Conservation (phyloP, 2,797 vertebrate genomes). For the Megalops cyprinoides region DNA sequence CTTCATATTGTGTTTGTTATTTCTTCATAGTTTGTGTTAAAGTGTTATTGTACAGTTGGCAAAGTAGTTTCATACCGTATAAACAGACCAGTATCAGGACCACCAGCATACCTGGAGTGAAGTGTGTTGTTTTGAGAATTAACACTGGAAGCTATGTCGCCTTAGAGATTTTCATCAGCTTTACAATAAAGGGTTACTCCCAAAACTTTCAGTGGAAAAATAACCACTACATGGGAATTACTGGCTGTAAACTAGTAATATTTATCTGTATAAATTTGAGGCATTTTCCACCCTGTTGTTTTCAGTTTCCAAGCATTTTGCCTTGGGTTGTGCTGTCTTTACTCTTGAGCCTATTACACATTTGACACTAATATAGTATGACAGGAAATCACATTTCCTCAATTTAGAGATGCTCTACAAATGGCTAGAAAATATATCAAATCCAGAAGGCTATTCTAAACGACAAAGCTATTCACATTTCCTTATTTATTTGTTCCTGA, state of each 20-base stretch:
- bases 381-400: conserved; percentile 57
- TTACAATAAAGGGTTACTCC: neutral
- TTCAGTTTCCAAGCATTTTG: conserved; percentile 36
- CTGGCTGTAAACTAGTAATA: conserved; percentile 42
- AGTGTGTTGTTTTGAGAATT: conserved; percentile 37
- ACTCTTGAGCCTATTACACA: conserved; percentile 35
- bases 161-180: neutral
- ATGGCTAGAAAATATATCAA: conserved; percentile 42
- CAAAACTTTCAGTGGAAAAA: neutral
- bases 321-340: conserved; percentile 43
- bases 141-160: neutral
- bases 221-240: conserved; percentile 40
- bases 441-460: conserved; percentile 24
- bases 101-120: neutral
- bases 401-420: conserved; percentile 59
- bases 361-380: conserved; percentile 55
- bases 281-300: conserved; percentile 44
- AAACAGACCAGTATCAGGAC: neutral
- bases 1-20: too few relatives aligned
- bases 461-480: conserved; percentile 12
- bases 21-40: too few relatives aligned
- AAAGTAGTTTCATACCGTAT: too few relatives aligned
- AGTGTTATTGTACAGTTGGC: too few relatives aligned
- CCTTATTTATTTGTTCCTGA: conserved; percentile 11
- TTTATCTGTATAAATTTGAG: conserved; percentile 34